Percentiles rank a stretch among this genome's conserved stretches.
These are phyloP conservation scores for Thecophora atra DNA, from an alignment of 2,888 invertebrate genomes.

Conservation along the genomic window DNA sequence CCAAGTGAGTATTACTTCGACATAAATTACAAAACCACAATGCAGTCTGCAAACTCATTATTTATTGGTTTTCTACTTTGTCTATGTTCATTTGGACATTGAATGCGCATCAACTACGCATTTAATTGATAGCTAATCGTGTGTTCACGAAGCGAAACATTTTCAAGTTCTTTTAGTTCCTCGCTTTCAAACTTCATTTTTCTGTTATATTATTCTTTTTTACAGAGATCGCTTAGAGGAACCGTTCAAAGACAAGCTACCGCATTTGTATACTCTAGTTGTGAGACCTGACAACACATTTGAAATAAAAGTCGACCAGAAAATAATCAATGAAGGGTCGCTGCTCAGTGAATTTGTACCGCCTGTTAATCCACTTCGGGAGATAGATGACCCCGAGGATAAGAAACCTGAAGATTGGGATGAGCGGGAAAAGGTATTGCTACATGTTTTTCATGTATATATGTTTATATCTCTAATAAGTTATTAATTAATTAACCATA, in stretches of 20 bases:
- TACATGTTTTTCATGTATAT: not conserved
- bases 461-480: not conserved
- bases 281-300: conserved; percentile 83
- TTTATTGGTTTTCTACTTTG: conserved; percentile 14
- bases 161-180: not conserved
- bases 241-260: conserved; percentile 90
- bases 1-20: conserved; percentile 69
- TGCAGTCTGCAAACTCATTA: not conserved
- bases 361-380: conserved; percentile 92
- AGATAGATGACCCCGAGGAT: conserved; percentile 92
- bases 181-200: no score
- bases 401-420: conserved; percentile 94
- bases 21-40: conserved; percentile 5
- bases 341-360: conserved; percentile 91
- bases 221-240: conserved; percentile 80
- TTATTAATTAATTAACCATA: conserved; percentile 46
- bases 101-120: not conserved
- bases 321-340: conserved; percentile 84
- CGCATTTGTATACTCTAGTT: conserved; percentile 85
- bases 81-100: not conserved
- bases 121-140: conserved; percentile 14
- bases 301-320: conserved; percentile 83
- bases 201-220: not conserved
- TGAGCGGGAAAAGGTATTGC: conserved; percentile 78
- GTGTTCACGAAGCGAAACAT: not conserved